Evolutionary conservation across 2,113 vertebrate species (phyloP), one percentile per base, ranked within the genome.

Genomic region (Chamaetylas fuelleborni): DNA sequence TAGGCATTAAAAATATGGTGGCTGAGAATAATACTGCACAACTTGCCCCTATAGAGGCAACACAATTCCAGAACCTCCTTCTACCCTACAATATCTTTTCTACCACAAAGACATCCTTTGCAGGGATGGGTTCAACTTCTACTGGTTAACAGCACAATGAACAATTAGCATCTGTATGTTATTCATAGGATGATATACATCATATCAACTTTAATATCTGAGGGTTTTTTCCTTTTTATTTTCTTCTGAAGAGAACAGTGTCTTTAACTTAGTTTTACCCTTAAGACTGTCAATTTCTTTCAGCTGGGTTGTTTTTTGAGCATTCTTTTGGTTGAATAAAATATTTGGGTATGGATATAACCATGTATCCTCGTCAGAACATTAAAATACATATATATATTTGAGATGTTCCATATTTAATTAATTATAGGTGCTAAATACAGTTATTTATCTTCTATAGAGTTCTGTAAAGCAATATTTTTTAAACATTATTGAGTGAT

Each of bases 1-100:
- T 3, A 72, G 29, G 19, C 33, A 71, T 58, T 74, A 54, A 60
- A 78, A 77, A 22, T 23, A 42, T 18, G 19, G 6, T n/a, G 29
- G 28, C 13, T 71, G 18, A 0, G 0, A 56, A 42, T 34, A 11
- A 56, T 14, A 8, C 20, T n/a, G 14, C 36, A n/a, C 4, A 1
- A 42, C 26, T 78, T 79, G 7, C 12, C 33, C 9, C 17, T 47
- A 1, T 4, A 38, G 10, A 73, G 33, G 9, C 45, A 34, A 24
- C 8, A 40, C n/a, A n/a, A 28, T 76, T 81, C 29, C 14, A 80
- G 20, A 60, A n/a, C 8, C 5, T 58, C 20, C 38, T 82, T 60
- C 38, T 69, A 12, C 14, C 14, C 16, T 79, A 15, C 18, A 72
- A 9, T 15, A 12, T 22, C 29, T 79, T 74, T 74, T 71, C 51